These are phyloP conservation scores for Hydrotaea diabolus DNA, from an alignment of 2,888 invertebrate species.

Conservation along the genomic window DNA sequence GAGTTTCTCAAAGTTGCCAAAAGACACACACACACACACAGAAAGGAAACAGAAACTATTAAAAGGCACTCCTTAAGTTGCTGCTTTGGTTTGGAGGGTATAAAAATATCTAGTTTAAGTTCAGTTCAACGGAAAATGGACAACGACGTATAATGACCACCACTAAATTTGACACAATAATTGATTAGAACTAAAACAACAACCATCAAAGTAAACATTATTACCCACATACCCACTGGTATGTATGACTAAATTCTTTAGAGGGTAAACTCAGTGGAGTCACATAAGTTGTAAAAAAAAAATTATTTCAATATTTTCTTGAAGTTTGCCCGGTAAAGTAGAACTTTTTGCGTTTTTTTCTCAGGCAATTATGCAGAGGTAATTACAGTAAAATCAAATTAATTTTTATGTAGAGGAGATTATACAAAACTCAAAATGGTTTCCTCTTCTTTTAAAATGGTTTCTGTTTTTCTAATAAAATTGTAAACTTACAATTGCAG, in stretches of 20 bases:
- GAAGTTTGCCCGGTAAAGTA: no score
- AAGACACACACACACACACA: neutral
- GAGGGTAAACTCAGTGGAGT: neutral
- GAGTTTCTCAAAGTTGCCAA: neutral
- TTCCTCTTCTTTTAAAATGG: no score
- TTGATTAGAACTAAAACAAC: constrained; percentile 24
- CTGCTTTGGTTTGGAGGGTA: neutral
- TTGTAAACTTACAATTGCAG: no score
- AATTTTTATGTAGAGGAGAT: no score
- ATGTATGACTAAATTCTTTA: neutral
- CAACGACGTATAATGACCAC: constrained; percentile 5
- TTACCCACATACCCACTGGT: neutral
- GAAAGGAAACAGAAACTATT: neutral
- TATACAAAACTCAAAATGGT: no score
- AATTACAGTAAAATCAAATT: no score
- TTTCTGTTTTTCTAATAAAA: no score
- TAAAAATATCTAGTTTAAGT: constrained; percentile 26
- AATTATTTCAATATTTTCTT: no score
- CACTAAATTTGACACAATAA: constrained; percentile 52
- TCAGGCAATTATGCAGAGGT: no score
- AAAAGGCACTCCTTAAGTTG: constrained; percentile 31
- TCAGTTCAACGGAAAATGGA: neutral
- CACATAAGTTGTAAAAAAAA: neutral
- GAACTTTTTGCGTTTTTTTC: no score
- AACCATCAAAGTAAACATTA: no score